These are phyloP conservation scores for Echiichthys vipera DNA, from an alignment of 2,797 vertebrate species.

Conservation along the genomic window DNA sequence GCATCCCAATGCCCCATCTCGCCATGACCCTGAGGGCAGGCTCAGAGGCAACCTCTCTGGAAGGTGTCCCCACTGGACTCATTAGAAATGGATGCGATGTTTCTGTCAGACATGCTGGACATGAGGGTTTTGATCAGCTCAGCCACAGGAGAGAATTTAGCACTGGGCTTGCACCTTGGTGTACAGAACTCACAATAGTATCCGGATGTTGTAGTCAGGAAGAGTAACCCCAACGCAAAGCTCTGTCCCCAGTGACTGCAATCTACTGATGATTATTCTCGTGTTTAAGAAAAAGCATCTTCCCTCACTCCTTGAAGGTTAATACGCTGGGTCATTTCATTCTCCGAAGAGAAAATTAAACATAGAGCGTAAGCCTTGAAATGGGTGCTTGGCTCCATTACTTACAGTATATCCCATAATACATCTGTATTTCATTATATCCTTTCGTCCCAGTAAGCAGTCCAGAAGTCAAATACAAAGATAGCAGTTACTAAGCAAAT, in stretches of 20 bases:
- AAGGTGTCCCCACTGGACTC: constrained; percentile 63
- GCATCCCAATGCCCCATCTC: constrained; percentile 63
- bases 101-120: constrained; percentile 56
- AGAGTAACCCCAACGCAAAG: constrained; percentile 46
- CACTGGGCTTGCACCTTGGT: constrained; percentile 33
- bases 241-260: constrained; percentile 53
- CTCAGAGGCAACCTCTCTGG: constrained; percentile 54
- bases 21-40: constrained; percentile 65
- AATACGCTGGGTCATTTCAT: constrained; percentile 79
- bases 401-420: constrained; percentile 76
- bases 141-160: constrained; percentile 29
- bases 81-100: constrained; percentile 72
- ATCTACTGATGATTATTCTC: constrained; percentile 63
- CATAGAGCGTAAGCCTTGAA: constrained; percentile 75
- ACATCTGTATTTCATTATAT: constrained; percentile 83
- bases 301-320: constrained; percentile 71
- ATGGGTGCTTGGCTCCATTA: constrained; percentile 77
- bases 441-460: constrained; percentile 77
- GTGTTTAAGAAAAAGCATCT: constrained; percentile 65
- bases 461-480: constrained; percentile 82
- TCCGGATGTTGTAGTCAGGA: constrained; percentile 3
- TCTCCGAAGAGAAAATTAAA: constrained; percentile 80
- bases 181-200: constrained; percentile 28
- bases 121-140: constrained; percentile 58
- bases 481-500: constrained; percentile 81